Base-by-base conservation (phyloP, 1,140 invertebrate species). In the Eurosta solidaginis region DNA sequence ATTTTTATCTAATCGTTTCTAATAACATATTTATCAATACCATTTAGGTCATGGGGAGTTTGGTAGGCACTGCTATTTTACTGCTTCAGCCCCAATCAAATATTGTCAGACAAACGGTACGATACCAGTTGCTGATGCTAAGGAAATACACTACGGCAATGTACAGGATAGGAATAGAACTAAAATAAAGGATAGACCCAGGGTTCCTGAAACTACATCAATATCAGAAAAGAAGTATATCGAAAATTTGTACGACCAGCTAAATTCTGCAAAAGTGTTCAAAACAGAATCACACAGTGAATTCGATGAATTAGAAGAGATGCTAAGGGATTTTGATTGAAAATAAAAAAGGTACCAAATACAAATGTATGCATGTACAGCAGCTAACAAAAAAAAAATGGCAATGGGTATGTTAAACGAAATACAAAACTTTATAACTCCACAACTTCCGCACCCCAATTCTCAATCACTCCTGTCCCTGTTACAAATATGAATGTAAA, bases 191-290 rank as follows among this genome's bases (percentile, higher is more conserved):
- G 33, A 68, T 17, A 47, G n/a, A 17, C 3, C 14, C 14, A 47
- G n/a, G 45, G 4, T 47, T 9, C 7, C 17, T 22, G 33, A 3
- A 68, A 68, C n/a, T 20, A 20, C 59, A 17, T 40, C 59, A 36
- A 68, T 68, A 17, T 40, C 59, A 40, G 59, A 68, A 68, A 68
- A 68, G 22, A 68, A 68, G 40, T 68, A 68, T 40, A 68, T 68
- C 22, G 59, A 68, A 40, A 36, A 68, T 40, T 68, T 68, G 33
- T 68, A 68, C 27, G 59, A 68, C 3, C 59, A 68, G 33, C 40
- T 68, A 40, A 68, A 68, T 36, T 40, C 59, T 40, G 36, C 59
- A 7, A 68, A 29, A 40, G 59, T 68, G 10, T 20, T 68, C 12
- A 68, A 68, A 68, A 68, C 20, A 20, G 59, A 68, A 68, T 29